A percentile compares a stretch with the other conserved stretches of the same genome.
These are phyloP conservation scores for Callimorpha dominula DNA, from an alignment of 2,888 invertebrate species.

Conservation along the genomic window DNA sequence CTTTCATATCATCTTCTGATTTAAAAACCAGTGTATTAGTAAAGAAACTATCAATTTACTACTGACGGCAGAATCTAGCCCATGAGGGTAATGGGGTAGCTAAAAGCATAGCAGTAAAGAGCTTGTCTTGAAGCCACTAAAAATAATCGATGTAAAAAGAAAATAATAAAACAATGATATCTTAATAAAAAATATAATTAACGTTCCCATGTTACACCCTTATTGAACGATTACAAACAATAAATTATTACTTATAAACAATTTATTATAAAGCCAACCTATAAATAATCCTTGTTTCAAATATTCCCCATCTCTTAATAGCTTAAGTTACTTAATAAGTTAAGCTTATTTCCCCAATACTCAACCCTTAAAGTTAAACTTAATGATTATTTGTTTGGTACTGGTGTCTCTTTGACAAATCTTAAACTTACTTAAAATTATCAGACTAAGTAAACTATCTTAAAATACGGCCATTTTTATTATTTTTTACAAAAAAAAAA, in stretches of 20 bases:
- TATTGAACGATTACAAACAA: conserved; percentile 34
- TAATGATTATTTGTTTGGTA: conserved; percentile 81
- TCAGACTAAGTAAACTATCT: conserved; percentile 52
- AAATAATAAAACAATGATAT: conserved; percentile 13
- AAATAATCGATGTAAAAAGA: too few species aligned
- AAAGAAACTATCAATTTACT: not conserved
- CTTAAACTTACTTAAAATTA: conserved; percentile 43
- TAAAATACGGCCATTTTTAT: conserved; percentile 65
- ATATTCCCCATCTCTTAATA: conserved; percentile 30
- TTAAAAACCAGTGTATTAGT: not conserved
- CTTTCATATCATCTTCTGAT: conserved; percentile 32
- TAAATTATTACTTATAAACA: conserved; percentile 46
- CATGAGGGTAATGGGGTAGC: too few species aligned
- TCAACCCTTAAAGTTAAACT: conserved; percentile 34
- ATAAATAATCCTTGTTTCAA: conserved; percentile 34
- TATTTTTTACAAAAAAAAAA: conserved; percentile 38
- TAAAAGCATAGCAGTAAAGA: too few species aligned
- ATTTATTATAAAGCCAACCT: conserved; percentile 44
- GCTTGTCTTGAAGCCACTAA: too few species aligned
- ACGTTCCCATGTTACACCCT: conserved; percentile 38
- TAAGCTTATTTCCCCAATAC: conserved; percentile 23
- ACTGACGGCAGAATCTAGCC: not conserved
- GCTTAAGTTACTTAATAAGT: conserved; percentile 21
- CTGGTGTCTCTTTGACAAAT: conserved; percentile 69
- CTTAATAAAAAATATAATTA: conserved; percentile 42